These are phyloP conservation scores for Podarcis lilfordi DNA, from an alignment of 2,797 vertebrate species.

Conservation along the genomic window DNA sequence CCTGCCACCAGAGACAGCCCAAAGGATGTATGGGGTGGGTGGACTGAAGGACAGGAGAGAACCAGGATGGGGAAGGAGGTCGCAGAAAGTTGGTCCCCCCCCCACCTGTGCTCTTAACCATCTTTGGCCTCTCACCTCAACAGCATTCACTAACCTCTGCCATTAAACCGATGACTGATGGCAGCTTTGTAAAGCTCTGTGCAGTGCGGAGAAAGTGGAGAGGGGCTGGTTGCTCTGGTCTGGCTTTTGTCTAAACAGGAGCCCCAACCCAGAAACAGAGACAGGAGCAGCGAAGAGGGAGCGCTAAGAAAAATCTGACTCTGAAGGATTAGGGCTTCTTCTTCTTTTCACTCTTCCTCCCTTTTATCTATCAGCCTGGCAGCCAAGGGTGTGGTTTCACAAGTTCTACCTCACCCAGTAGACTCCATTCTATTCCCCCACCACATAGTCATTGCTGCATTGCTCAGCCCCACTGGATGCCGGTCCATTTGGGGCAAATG, in stretches of 20 bases:
- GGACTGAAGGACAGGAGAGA: not conserved
- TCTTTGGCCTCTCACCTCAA: not conserved
- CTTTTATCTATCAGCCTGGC: not conserved
- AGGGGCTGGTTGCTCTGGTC: not conserved
- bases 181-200: not conserved
- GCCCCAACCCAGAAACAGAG: not conserved
- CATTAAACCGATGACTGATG: not conserved
- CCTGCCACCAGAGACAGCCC: rapidly evolving
- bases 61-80: not conserved
- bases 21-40: not conserved
- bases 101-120: not conserved
- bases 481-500: no score
- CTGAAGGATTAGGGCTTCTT: not conserved
- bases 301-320: not conserved
- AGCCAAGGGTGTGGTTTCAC: not conserved
- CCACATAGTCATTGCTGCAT: no score
- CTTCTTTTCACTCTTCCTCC: not conserved
- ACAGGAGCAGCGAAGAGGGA: not conserved
- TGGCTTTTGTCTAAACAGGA: not conserved
- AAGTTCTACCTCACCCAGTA: no score
- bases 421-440: no score
- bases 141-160: not conserved
- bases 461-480: no score
- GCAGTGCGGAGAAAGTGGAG: not conserved
- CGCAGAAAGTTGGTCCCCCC: not conserved